phyloP scores from a whole-genome alignment of 2,113 vertebrate species.

The Fregata magnificens region DNA sequence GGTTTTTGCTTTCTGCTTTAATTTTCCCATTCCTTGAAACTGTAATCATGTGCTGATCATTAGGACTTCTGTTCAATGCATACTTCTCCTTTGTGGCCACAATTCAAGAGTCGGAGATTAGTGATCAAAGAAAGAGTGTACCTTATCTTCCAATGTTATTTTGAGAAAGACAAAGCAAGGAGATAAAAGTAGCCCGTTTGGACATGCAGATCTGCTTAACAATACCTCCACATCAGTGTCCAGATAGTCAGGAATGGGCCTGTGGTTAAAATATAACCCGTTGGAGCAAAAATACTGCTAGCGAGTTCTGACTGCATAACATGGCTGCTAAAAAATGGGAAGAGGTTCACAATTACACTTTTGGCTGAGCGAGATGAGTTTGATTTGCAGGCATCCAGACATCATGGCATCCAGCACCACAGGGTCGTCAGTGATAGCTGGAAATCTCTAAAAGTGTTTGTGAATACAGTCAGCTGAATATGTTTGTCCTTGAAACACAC shows the following conservation, averaged over 20 bases:
- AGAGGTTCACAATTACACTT: not conserved
- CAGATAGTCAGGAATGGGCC: not conserved
- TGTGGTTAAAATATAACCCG: slow-evolving; percentile 32
- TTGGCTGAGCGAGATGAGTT: not conserved
- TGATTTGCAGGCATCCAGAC: not conserved
- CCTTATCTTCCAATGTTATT: slow-evolving; percentile 55
- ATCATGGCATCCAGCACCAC: not conserved
- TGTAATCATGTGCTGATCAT: not conserved
- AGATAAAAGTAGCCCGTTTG: slow-evolving; percentile 51
- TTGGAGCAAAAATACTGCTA: not conserved
- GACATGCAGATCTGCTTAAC: slow-evolving; percentile 15
- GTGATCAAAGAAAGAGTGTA: slow-evolving; percentile 47
- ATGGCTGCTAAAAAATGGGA: not conserved
- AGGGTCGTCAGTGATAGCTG: not conserved
- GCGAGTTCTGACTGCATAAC: not conserved
- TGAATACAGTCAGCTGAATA: slow-evolving; percentile 11
- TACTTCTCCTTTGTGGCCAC: slow-evolving; percentile 15
- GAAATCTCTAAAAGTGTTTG: not conserved
- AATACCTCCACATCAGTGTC: not conserved
- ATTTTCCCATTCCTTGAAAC: not conserved
- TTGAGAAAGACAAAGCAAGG: slow-evolving; percentile 63
- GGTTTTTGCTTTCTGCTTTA: not conserved
- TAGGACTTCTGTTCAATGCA: not conserved
- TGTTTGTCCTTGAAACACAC: slow-evolving; percentile 49
- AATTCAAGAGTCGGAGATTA: not conserved